phyloP scores from a whole-genome alignment of 2,797 vertebrate genomes.

The Chaenodraco wilsoni region DNA sequence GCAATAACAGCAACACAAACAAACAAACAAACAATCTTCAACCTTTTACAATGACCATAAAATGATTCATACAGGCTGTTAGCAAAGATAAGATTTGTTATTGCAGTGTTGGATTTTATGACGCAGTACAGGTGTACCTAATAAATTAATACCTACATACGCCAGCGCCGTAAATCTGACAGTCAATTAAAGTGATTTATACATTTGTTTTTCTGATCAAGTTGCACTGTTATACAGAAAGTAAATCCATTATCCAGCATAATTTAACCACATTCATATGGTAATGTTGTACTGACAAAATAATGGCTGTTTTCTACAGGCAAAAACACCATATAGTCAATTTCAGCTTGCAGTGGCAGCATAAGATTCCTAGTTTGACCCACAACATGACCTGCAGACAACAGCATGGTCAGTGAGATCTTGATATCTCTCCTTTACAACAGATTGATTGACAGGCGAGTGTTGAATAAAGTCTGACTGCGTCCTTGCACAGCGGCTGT shows the following conservation, averaged over 20 bases:
- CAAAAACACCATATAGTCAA: neutral
- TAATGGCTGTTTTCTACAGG: neutral
- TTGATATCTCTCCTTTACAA: constrained; percentile 39
- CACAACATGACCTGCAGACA: constrained; percentile 21
- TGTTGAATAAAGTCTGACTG: constrained; percentile 27
- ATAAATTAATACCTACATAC: constrained; percentile 10
- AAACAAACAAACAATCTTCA: too few species aligned
- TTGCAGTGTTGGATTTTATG: constrained; percentile 15
- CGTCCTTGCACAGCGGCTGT: constrained; percentile 21
- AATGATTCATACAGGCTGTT: constrained; percentile 10
- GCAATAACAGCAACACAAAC: neutral
- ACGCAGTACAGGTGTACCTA: constrained; percentile 20
- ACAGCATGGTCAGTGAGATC: constrained; percentile 22
- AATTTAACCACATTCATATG: constrained; percentile 8
- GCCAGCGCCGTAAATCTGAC: constrained; percentile 1
- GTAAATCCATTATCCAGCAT: neutral
- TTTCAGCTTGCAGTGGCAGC: neutral
- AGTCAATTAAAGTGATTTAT: constrained; percentile 25
- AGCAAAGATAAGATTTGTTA: constrained; percentile 10
- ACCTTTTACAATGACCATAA: neutral
- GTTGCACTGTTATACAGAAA: constrained; percentile 7
- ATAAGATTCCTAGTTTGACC: constrained; percentile 36
- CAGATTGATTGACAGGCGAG: constrained; percentile 47
- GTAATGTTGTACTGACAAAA: constrained; percentile 1
- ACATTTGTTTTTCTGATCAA: neutral